Evolutionary conservation across 1,140 invertebrate genomes (phyloP), one percentile per base, ranked within the genome.

Genomic region (Sweltsa coloradensis): DNA sequence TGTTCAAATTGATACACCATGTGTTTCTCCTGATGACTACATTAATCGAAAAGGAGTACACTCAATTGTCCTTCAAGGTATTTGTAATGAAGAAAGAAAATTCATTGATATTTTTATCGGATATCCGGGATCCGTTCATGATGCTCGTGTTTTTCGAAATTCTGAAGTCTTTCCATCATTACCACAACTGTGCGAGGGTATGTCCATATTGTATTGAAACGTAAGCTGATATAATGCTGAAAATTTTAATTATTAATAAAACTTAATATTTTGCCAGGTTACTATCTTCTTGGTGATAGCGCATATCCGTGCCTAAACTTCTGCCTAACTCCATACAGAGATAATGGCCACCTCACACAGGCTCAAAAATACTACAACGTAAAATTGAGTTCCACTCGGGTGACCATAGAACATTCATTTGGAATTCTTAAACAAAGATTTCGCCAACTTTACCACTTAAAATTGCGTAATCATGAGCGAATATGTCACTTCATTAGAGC

Each of bases 341-440:
- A 53, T 31, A 48, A 51, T 22, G 52, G 52, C 18, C 45, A 53
- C 19, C 25, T 53, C 7, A 53, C 14, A 36, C 24, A 3, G 22
- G 19, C 24, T 14, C 49, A 53, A 45, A 34, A 3, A n/a, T 27
- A 51, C 45, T 53, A 45, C 41, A 53, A 51, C 19, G 11, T 37
- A 1, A 21, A 24, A n/a, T 41, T 43, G 22, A 25, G 36, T 16
- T 23, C 22, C n/a, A 41, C 41, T 6, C 14, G 49, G 18, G 41
- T 54, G 29, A 19, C n/a, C 4, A 41, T 57, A 41, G 53, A 58
- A 34, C 50, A 55, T 18, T 14, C 34, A 18, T 49, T 53, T 24
- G 53, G 47, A 7, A 26, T 57, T 34, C 42, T 57, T 27, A 57
- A 57, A 45, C 45, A 53, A 49, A 16, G 55, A 45, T 55, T 55